Evolutionary conservation across 1,140 invertebrate species (phyloP), one percentile per base, ranked within the genome.

Genomic region (Apis dorsata): DNA sequence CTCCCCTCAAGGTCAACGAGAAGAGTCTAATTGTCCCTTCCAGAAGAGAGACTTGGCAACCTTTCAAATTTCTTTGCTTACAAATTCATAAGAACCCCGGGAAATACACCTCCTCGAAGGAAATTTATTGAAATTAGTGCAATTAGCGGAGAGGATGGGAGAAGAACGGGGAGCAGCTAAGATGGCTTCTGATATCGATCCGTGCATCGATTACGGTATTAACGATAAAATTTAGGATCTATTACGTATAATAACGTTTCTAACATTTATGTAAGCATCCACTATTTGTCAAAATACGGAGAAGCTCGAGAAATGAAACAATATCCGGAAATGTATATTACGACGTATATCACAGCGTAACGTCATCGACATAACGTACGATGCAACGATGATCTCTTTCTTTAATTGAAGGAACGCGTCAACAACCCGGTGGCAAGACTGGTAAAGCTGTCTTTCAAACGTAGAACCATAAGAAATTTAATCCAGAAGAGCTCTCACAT

Each of bases 21-120:
- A 87, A 87, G 83, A 82, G 83, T 87, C 86, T 88, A 88, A 87
- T 88, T 88, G 86, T 88, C 85, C 79, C 60, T 85, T 75, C 49
- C 63, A 81, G 71, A 60, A 62, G 79, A 84, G 82, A 87, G 55
- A 87, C 60, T 72, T 87, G 63, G 59, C 44, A 66, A 21, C 49
- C 77, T 81, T 84, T 78, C 68, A 73, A 84, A 84, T 75, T 87
- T 84, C 78, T 84, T 86, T 88, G 57, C 68, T 83, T 85, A 82
- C 60, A 86, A 87, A 88, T 88, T 88, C 85, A 88, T 88, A 71
- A 88, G 73, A 70, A 51, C 1, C 34, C 73, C 34, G 69, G 66
- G 24, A 66, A 79, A 86, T 82, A 81, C 63, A 74, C 75, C 68
- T 72, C 49, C 63, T 63, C 51, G 60, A 74, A 65, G 73, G 73